A percentile compares a stretch with the other conserved stretches of the same genome.
phyloP scores from a whole-genome alignment of 2,888 invertebrate species.

The Leucophora obtusa region DNA sequence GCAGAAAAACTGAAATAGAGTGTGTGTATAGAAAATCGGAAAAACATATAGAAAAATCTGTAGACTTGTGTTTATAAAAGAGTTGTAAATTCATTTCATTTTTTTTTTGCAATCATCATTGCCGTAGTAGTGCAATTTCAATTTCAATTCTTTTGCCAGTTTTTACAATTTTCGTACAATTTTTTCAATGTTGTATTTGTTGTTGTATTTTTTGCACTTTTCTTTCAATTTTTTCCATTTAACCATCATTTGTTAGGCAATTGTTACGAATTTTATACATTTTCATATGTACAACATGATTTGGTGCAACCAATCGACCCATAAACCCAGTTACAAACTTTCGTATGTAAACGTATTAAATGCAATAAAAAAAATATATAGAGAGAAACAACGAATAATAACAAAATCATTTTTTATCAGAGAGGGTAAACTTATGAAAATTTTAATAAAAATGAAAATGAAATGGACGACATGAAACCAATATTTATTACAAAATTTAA shows the following conservation, averaged over 20 bases:
- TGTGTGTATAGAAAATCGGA: conserved; percentile 17
- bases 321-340: conserved; percentile 76
- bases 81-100: neutral
- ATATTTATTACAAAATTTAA: no score
- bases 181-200: conserved; percentile 37
- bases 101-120: neutral
- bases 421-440: neutral
- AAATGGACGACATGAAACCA: no score
- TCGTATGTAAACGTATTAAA: conserved; percentile 66
- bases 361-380: conserved; percentile 39
- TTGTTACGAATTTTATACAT: conserved; percentile 46
- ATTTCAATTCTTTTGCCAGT: conserved; percentile 56
- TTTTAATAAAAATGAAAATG: no score
- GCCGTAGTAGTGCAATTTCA: conserved; percentile 50
- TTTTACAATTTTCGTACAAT: conserved; percentile 38
- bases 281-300: conserved; percentile 58
- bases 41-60: conserved; percentile 25
- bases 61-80: neutral
- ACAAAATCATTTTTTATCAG: neutral
- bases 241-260: conserved; percentile 59
- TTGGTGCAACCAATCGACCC: conserved; percentile 78
- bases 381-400: conserved; percentile 28
- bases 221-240: conserved; percentile 35
- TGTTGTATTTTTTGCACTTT: conserved; percentile 15
- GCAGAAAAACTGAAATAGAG: conserved; percentile 38